These are phyloP conservation scores for Octodonta nipae DNA, from an alignment of 2,888 invertebrate species.

Conservation along the genomic window DNA sequence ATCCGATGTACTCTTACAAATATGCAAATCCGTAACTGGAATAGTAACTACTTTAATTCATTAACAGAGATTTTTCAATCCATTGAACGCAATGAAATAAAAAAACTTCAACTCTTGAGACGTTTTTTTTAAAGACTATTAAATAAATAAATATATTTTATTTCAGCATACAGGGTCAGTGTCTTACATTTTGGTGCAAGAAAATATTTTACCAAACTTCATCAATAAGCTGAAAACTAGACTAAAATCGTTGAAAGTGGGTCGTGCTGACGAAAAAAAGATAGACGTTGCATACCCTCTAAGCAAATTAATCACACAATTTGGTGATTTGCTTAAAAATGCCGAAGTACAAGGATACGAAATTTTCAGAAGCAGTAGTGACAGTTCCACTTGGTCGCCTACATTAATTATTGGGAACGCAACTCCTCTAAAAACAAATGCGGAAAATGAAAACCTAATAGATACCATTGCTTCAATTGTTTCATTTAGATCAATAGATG, in stretches of 20 bases:
- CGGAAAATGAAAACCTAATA: constrained; percentile 13
- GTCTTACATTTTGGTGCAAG: too few species aligned
- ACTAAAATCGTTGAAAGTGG: constrained; percentile 20
- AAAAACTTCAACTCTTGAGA: too few species aligned
- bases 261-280: constrained; percentile 34
- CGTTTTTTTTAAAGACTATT: too few species aligned
- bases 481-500: constrained; percentile 42
- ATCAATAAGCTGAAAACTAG: constrained; percentile 35
- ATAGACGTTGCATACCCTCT: constrained; percentile 36
- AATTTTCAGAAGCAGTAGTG: constrained; percentile 3
- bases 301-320: too few species aligned
- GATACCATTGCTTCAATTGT: constrained; percentile 31
- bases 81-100: too few species aligned
- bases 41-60: too few species aligned
- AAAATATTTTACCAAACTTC: constrained; percentile 37
- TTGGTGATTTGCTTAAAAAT: constrained; percentile 22
- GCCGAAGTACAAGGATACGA: constrained; percentile 16
- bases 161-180: too few species aligned
- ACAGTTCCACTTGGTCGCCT: constrained; percentile 20
- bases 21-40: too few species aligned
- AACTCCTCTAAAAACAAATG: constrained; percentile 22
- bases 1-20: too few species aligned
- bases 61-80: too few species aligned
- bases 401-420: constrained; percentile 26
- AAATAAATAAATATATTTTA: too few species aligned